phyloP scores from a whole-genome alignment of 2,113 vertebrate species.

The Romanogobio albipinnatus region DNA sequence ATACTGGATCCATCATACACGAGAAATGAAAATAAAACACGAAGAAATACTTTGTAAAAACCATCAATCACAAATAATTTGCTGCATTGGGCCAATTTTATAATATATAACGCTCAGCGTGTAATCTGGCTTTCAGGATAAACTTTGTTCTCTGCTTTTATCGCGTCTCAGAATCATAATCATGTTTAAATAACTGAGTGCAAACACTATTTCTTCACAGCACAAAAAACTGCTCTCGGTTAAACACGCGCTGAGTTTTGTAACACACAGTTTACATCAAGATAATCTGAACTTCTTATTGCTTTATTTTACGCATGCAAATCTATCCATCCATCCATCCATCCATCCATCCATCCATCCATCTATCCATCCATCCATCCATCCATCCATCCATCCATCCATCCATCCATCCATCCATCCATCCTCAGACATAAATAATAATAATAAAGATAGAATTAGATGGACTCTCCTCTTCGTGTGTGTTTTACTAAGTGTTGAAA shows the following conservation, averaged over 20 bases:
- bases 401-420: no score
- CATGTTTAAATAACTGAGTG: slow-evolving; percentile 13
- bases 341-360: no score
- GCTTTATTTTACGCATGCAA: not conserved
- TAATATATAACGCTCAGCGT: not conserved
- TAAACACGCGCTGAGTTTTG: not conserved
- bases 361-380: not conserved
- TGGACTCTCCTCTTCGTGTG: not conserved
- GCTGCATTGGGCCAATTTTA: no score
- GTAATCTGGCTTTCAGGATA: not conserved
- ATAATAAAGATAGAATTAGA: not conserved
- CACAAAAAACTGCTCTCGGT: not conserved
- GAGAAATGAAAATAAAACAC: not conserved
- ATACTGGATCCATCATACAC: no score
- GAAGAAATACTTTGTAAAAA: no score
- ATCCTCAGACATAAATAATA: not conserved
- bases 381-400: no score
- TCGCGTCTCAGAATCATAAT: slow-evolving; percentile 33
- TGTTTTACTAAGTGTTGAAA: not conserved
- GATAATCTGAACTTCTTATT: not conserved
- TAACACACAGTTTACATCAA: not conserved
- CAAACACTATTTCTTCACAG: slow-evolving; percentile 12
- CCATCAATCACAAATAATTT: no score
- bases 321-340: not conserved
- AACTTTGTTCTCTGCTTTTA: slow-evolving; percentile 1